Conservation (phyloP, 2,888 invertebrate species). For the Lasioglossum vierecki region DNA sequence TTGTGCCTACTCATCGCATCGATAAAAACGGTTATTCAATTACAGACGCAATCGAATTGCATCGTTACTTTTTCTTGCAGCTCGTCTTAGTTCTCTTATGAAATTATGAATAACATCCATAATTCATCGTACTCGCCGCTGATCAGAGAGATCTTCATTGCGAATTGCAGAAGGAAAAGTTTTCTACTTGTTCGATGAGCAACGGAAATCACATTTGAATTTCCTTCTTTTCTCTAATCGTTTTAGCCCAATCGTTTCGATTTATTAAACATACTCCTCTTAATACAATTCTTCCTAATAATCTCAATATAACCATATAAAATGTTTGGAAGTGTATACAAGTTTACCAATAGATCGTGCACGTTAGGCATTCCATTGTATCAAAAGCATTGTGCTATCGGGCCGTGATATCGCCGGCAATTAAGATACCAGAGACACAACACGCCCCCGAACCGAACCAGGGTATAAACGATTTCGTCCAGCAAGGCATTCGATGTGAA, state of each 20-base stretch:
- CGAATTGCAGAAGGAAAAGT: neutral
- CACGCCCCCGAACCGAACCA: neutral
- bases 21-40: neutral
- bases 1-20: neutral
- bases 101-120: conserved; percentile 5
- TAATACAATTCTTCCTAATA: too few species aligned
- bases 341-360: neutral
- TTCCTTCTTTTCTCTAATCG: too few species aligned
- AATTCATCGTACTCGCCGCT: neutral
- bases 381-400: neutral
- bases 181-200: too few species aligned
- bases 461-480: conserved; percentile 35
- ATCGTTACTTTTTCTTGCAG: neutral
- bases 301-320: too few species aligned
- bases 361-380: neutral
- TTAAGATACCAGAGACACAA: conserved; percentile 24
- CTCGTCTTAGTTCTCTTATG: neutral
- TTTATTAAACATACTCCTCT: too few species aligned
- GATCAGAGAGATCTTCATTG: neutral
- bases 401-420: conserved; percentile 4
- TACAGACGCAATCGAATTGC: neutral
- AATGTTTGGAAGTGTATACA: neutral
- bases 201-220: too few species aligned
- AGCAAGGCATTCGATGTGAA: conserved; percentile 34
- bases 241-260: too few species aligned